These are phyloP conservation scores for Choreutis nemorana DNA, from an alignment of 2,888 invertebrate genomes.

Conservation along the genomic window DNA sequence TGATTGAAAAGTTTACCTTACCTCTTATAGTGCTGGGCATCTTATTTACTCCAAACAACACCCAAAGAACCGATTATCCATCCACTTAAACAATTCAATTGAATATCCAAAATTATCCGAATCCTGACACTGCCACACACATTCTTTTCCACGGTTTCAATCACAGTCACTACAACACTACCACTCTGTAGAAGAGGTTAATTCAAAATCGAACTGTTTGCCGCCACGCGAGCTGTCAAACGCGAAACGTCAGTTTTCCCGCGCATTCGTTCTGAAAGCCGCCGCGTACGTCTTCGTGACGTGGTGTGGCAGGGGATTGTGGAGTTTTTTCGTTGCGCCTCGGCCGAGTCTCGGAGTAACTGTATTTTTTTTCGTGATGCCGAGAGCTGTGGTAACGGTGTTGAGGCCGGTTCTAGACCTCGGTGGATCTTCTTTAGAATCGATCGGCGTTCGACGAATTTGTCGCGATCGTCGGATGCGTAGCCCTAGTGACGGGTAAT, in stretches of 20 bases:
- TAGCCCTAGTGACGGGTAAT: slow-evolving; percentile 11
- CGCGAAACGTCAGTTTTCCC: slow-evolving; percentile 28
- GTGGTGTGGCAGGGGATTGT: slow-evolving; percentile 41
- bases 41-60: slow-evolving; percentile 25
- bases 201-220: slow-evolving; percentile 9
- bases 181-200: slow-evolving; percentile 8
- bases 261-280: slow-evolving; percentile 18
- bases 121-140: slow-evolving; percentile 28
- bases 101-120: too few relatives aligned
- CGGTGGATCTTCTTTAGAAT: slow-evolving; percentile 27
- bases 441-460: slow-evolving; percentile 29
- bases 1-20: too few relatives aligned
- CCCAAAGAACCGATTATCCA: slow-evolving; percentile 17
- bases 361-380: slow-evolving; percentile 62
- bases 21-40: slow-evolving; percentile 65
- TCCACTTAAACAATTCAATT: neutral
- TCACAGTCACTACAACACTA: slow-evolving; percentile 15
- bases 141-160: slow-evolving; percentile 14
- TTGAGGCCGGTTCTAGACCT: slow-evolving; percentile 39
- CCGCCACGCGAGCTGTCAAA: slow-evolving; percentile 39
- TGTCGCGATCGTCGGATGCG: slow-evolving; percentile 15
- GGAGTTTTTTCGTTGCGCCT: slow-evolving; percentile 51
- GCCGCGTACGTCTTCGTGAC: slow-evolving; percentile 46
- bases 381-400: slow-evolving; percentile 44
- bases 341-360: slow-evolving; percentile 42